These are phyloP conservation scores for Rhyacichthys aspro DNA, from an alignment of 2,797 vertebrate genomes.

Conservation along the genomic window DNA sequence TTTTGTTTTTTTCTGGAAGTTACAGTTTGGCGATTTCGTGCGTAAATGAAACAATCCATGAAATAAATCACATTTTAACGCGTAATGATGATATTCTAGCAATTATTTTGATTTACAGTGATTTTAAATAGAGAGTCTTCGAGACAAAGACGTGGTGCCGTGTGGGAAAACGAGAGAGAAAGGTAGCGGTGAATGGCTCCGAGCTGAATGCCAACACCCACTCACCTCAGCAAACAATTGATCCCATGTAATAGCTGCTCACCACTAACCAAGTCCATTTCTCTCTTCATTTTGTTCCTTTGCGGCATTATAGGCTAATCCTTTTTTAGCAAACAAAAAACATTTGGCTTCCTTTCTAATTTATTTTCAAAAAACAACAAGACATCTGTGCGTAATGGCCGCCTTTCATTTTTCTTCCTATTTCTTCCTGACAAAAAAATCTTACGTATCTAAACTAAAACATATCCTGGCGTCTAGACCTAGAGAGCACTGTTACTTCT, in stretches of 20 bases:
- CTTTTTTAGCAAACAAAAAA: constrained; percentile 56
- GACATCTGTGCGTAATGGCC: constrained; percentile 35
- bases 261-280: constrained; percentile 44
- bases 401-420: constrained; percentile 26
- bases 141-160: not conserved
- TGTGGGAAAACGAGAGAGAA: constrained; percentile 29
- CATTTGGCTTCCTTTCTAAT: constrained; percentile 18
- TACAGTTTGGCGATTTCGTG: too few relatives aligned
- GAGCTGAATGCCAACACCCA: constrained; percentile 89
- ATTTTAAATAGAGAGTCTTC: not conserved
- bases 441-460: too few relatives aligned
- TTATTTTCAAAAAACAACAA: constrained; percentile 9
- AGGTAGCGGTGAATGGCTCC: constrained; percentile 70
- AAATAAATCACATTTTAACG: too few relatives aligned
- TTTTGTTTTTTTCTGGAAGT: too few relatives aligned
- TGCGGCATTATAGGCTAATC: constrained; percentile 35
- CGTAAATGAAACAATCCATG: too few relatives aligned
- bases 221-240: constrained; percentile 89
- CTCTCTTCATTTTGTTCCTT: constrained; percentile 38
- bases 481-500: constrained; percentile 84
- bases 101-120: too few relatives aligned
- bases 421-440: constrained; percentile 37
- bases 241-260: constrained; percentile 60
- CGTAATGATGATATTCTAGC: too few relatives aligned
- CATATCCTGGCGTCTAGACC: constrained; percentile 11